Percentiles rank a stretch among this genome's conserved stretches.
Conservation (phyloP, 64 coral and sea anemone species). For the Anthopleura sola region DNA sequence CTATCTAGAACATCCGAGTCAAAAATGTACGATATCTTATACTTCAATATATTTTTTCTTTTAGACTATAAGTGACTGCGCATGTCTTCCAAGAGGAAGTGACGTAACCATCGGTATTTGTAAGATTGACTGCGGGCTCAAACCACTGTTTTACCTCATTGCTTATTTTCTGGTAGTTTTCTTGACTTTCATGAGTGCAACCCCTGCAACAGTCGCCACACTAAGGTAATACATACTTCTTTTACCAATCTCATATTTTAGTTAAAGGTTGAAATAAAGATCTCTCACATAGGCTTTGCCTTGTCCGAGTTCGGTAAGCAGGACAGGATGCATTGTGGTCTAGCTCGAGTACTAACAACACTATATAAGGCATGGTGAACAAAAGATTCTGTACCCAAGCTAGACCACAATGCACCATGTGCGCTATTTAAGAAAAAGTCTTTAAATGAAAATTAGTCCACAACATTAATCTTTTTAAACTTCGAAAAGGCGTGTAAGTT, state of each 20-base stretch:
- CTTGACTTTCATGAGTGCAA: constrained; percentile 42
- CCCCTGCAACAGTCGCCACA: constrained; percentile 49
- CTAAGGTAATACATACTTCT: constrained; percentile 37
- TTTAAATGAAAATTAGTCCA: too few relatives aligned
- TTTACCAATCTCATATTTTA: not conserved
- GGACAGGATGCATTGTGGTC: too few relatives aligned
- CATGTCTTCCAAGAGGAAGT: constrained; percentile 26
- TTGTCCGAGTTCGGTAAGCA: too few relatives aligned
- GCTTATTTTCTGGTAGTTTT: constrained; percentile 45
- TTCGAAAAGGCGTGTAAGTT: too few relatives aligned
- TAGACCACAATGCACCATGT: too few relatives aligned
- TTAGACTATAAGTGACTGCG: constrained; percentile 41
- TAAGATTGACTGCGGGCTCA: constrained; percentile 39
- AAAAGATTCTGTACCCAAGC: too few relatives aligned
- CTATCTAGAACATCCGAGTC: too few relatives aligned
- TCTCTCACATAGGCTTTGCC: not conserved
- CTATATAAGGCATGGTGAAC: too few relatives aligned
- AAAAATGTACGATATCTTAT: not conserved
- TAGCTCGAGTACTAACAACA: too few relatives aligned
- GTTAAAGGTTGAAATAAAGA: not conserved
- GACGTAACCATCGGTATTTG: constrained; percentile 34
- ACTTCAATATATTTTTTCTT: not conserved
- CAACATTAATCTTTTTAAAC: too few relatives aligned
- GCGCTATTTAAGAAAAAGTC: too few relatives aligned
- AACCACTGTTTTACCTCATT: constrained; percentile 45